Evolutionary conservation across 1,140 invertebrate species (phyloP), one percentile per base, ranked within the genome.

Genomic region (Phortica variegata): DNA sequence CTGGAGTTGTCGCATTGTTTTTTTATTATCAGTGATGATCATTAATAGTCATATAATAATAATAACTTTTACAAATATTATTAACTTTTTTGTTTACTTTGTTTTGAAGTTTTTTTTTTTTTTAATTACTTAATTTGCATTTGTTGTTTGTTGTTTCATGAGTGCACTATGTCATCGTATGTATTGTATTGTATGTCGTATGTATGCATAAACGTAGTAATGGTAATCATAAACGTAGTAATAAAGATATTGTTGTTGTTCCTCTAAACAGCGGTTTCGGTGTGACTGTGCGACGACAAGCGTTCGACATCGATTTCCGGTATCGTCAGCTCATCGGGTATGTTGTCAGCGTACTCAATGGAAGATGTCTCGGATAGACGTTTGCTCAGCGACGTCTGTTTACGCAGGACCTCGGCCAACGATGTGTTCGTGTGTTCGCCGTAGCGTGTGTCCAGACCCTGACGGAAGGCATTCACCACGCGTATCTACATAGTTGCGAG

Each of bases 381-480:
- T 82, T 93, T 93, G 77, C 84, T 88, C 54, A 93, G 82, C 71
- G 89, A 91, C 73, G 90, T 86, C 82, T 94, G 91, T 81, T 93
- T 93, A 77, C 90, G 87, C 65, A 93, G 84, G 73, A 90, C 90
- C 79, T 92, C 91, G 49, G 90, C 90, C 73, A 93, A 84, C 77
- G 88, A 88, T 65, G 88, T 87, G 81, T 88, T 91, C 76, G 87
- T 89, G 81, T 90, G 89, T 80, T 96, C 93, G 77, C 89, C 88
- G 77, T 90, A 91, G 76, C 92, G 90, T 80, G 90, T 85, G 84
- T 97, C 94, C 82, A 97, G 85, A 78, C 93, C 94, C 86, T 96
- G 93, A 80, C 95, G 93, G 85, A 97, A 97, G 83, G 95, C 95
- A 85, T 97, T 97, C 82, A 97, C 93, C 85, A 97, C 95, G 84